These are phyloP conservation scores for Lota lota DNA, from an alignment of 2,113 vertebrate species.

Conservation along the genomic window DNA sequence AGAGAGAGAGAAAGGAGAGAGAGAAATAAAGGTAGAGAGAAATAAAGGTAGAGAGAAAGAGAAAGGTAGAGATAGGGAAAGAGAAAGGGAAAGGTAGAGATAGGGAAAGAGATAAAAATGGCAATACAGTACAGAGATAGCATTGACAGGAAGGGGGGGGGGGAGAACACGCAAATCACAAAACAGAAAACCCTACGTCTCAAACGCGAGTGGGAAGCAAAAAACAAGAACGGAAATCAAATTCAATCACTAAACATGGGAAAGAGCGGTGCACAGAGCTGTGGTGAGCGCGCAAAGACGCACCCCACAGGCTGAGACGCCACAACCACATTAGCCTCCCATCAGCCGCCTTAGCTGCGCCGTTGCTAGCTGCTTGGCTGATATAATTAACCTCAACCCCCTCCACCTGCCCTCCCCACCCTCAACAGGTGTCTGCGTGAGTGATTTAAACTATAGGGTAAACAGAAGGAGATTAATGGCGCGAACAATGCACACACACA, in stretches of 20 bases:
- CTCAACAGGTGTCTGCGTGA: slow-evolving; percentile 61
- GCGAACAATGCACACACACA: slow-evolving; percentile 43
- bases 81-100: neutral
- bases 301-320: slow-evolving; percentile 41
- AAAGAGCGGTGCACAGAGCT: neutral
- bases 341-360: slow-evolving; percentile 32
- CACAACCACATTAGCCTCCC: slow-evolving; percentile 49
- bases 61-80: neutral
- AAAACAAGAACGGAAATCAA: neutral
- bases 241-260: neutral
- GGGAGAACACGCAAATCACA: neutral
- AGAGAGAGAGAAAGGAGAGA: neutral
- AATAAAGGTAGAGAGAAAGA: slow-evolving; percentile 14
- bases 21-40: neutral
- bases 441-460: slow-evolving; percentile 60
- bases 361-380: slow-evolving; percentile 34
- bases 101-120: neutral
- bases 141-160: no score
- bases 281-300: slow-evolving; percentile 8
- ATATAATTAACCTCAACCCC: slow-evolving; percentile 60
- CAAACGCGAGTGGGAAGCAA: no score
- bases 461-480: slow-evolving; percentile 69
- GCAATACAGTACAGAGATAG: no score
- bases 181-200: neutral
- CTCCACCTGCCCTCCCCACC: neutral